These are phyloP conservation scores for Oncopodura yosiiana DNA, from an alignment of 1,140 invertebrate genomes.

Conservation along the genomic window DNA sequence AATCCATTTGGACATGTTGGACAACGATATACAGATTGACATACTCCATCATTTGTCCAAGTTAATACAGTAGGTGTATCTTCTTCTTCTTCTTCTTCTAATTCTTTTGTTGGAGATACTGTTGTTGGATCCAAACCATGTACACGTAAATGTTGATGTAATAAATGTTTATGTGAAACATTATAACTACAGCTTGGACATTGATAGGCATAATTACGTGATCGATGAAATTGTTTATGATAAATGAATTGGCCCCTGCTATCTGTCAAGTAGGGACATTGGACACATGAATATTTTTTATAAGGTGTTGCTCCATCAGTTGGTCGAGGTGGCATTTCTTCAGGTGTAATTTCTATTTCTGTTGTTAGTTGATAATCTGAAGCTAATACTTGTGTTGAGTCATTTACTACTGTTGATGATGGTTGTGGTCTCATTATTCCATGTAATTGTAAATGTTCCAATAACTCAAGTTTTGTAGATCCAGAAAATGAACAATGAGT, in stretches of 20 bases:
- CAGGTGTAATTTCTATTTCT: too few species aligned
- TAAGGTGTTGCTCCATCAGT: slow-evolving; percentile 11
- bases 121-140: slow-evolving; percentile 50
- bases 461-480: slow-evolving; percentile 43
- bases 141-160: slow-evolving; percentile 66
- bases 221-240: slow-evolving; percentile 71
- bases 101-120: too few species aligned
- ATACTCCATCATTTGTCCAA: too few species aligned
- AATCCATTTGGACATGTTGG: neutral
- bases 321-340: slow-evolving; percentile 22
- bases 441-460: slow-evolving; percentile 40
- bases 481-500: slow-evolving; percentile 70
- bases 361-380: too few species aligned
- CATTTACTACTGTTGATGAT: neutral
- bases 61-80: neutral
- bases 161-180: slow-evolving; percentile 63
- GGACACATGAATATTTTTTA: slow-evolving; percentile 57
- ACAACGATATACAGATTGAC: neutral
- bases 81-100: too few species aligned
- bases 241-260: slow-evolving; percentile 74
- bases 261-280: slow-evolving; percentile 69
- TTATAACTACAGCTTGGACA: slow-evolving; percentile 72
- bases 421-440: slow-evolving; percentile 31
- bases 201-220: slow-evolving; percentile 60
- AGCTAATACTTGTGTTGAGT: neutral